phyloP scores from a whole-genome alignment of 2,888 invertebrate genomes.

The Diabrotica balteata region DNA sequence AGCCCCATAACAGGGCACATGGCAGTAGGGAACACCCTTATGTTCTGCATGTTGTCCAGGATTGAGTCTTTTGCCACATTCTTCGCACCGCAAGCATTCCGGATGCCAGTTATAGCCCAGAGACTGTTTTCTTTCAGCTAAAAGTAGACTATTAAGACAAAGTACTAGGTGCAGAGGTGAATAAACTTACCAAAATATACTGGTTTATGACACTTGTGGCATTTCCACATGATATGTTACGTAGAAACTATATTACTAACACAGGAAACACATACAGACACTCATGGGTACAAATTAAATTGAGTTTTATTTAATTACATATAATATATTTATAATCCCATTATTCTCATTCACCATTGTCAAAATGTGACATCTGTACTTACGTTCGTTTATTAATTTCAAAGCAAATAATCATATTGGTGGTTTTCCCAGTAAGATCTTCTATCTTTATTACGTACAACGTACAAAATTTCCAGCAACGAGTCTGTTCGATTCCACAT shows the following conservation, averaged over 20 bases:
- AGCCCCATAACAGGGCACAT: constrained; percentile 84
- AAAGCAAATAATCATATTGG: too few relatives aligned
- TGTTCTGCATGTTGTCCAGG: constrained; percentile 89
- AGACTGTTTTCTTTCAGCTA: constrained; percentile 87
- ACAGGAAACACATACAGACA: constrained; percentile 12
- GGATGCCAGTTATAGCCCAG: constrained; percentile 88
- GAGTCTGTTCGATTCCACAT: too few relatives aligned
- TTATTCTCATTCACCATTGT: constrained; percentile 8
- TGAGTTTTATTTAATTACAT: neutral
- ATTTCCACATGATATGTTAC: constrained; percentile 73
- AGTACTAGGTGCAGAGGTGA: constrained; percentile 19
- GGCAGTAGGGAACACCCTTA: constrained; percentile 84
- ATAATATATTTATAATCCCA: constrained; percentile 6
- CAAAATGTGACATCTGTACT: constrained; percentile 1
- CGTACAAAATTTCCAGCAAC: too few relatives aligned
- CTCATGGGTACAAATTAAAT: constrained; percentile 4
- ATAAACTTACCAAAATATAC: constrained; percentile 75
- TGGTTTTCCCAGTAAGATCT: too few relatives aligned
- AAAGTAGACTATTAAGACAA: constrained; percentile 31
- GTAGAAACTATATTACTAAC: constrained; percentile 11
- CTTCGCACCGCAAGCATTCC: constrained; percentile 81
- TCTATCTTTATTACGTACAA: too few relatives aligned
- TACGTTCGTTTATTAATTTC: neutral
- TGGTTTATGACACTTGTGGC: constrained; percentile 82
- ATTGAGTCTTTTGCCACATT: constrained; percentile 81